These are phyloP conservation scores for Gymnocephalus cernua DNA, from an alignment of 2,113 vertebrate genomes.

Conservation along the genomic window DNA sequence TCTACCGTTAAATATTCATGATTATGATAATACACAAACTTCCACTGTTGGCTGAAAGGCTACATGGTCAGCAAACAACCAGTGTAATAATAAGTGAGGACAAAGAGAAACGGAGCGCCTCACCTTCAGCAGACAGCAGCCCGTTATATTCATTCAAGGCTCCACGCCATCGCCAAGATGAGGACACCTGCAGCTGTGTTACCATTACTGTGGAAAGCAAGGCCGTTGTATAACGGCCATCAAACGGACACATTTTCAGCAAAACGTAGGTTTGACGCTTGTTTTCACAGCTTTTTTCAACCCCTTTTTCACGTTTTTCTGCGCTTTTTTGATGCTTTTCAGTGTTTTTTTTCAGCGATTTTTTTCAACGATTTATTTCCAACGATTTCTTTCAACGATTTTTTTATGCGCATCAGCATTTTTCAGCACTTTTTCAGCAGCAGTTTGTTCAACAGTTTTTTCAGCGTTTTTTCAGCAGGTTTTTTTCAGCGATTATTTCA, in stretches of 20 bases:
- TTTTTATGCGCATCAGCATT: too few relatives aligned
- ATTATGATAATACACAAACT: conserved; percentile 41
- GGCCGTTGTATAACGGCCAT: neutral
- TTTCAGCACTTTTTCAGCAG: too few relatives aligned
- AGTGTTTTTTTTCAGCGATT: too few relatives aligned
- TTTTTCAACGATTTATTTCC: too few relatives aligned
- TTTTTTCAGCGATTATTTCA: too few relatives aligned
- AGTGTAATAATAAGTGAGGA: neutral
- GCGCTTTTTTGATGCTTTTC: too few relatives aligned
- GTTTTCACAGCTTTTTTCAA: too few relatives aligned
- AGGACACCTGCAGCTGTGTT: conserved; percentile 16
- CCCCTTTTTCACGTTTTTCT: too few relatives aligned
- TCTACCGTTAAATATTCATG: conserved; percentile 51
- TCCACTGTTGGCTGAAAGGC: conserved; percentile 23
- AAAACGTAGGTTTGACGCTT: neutral
- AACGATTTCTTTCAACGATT: too few relatives aligned
- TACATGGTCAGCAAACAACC: conserved; percentile 36
- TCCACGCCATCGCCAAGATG: neutral
- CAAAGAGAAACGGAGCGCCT: neutral
- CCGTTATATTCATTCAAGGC: conserved; percentile 36
- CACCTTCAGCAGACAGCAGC: conserved; percentile 29
- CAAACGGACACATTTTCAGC: neutral
- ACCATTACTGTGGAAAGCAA: neutral
- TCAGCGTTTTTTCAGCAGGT: too few relatives aligned
- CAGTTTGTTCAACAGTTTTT: too few relatives aligned